A percentile compares a stretch with the other conserved stretches of the same genome.
Conservation (phyloP, 2,888 invertebrate species). For the Stratiomys singularior region DNA sequence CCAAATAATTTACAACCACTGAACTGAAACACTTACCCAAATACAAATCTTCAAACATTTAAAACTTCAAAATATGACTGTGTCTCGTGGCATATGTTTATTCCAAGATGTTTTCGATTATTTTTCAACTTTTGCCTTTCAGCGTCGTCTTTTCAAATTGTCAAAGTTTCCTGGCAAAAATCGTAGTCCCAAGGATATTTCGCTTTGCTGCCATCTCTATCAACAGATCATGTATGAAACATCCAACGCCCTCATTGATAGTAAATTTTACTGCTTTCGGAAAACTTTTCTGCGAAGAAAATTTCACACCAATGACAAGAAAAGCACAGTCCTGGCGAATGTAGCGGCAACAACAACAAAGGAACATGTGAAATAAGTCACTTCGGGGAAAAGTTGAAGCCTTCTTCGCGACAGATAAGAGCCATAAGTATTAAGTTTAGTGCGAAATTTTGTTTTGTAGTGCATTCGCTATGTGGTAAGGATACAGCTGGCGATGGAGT, state of each 20-base stretch:
- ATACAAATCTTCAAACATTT: too few species aligned
- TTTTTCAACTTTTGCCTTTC: background rate
- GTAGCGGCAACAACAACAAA: background rate
- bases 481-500: too few species aligned
- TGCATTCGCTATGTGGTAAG: background rate
- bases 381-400: background rate
- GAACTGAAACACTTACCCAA: too few species aligned
- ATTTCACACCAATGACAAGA: slow-evolving; percentile 2
- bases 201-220: background rate
- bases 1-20: too few species aligned
- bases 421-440: background rate
- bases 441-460: background rate
- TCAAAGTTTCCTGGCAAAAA: background rate
- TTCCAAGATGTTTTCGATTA: background rate
- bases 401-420: background rate
- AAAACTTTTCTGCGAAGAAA: background rate
- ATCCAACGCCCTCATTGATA: background rate
- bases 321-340: background rate
- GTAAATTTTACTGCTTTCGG: background rate
- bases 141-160: background rate
- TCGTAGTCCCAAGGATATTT: background rate
- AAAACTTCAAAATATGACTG: background rate
- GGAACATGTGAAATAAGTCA: background rate
- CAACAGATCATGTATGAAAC: background rate
- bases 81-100: background rate